Base-by-base conservation (phyloP, 2,888 invertebrate species). In the Drosophila austrosaltans region DNA sequence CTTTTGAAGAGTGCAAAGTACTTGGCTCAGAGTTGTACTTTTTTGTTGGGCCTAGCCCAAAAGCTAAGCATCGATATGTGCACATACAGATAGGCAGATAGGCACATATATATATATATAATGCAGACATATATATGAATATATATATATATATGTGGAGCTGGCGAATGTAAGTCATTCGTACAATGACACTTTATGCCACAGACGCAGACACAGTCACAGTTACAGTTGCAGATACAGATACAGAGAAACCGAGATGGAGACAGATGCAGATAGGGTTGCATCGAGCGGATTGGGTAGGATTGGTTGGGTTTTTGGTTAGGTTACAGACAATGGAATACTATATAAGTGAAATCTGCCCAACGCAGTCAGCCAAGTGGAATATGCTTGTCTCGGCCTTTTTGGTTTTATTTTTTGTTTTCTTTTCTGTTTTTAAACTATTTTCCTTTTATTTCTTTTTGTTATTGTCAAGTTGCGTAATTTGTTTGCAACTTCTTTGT, bases 401-500 rank as follows among this genome's bases (percentile, higher is more conserved):
- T 39, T 57, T 71, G 56, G 22, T 48, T 48, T 48, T 2, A 3
- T 20, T 25, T 48, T 36, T 32, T 53, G 25, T 25, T 12, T 28
- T 28, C 4, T 53, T n/a, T 6, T 30, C 30, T 30, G 30, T 30
- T 30, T 30, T 30, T 5, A 30, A 30, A 30, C 30, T 5, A 12
- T 53, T 28, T 53, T 30, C 16, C 30, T n/a, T 53, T 22, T 57
- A 10, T 57, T 4, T 39, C 22, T 62, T 53, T 72, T 57, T 72
- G 57, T 73, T 61, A 53, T 81, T 87, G 83, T 81, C 81, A 73
- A 79, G 81, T 83, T 87, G 82, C 76, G 79, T 79, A 83, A 81
- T 84, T 87, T 87, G 84, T 87, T 84, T 81, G 82, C 87, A 87
- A 83, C 82, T 81, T 77, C 70, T 79, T 73, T 72, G 39, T 48